phyloP scores from a whole-genome alignment of 2,888 invertebrate species.

The Drosophila borealis region DNA sequence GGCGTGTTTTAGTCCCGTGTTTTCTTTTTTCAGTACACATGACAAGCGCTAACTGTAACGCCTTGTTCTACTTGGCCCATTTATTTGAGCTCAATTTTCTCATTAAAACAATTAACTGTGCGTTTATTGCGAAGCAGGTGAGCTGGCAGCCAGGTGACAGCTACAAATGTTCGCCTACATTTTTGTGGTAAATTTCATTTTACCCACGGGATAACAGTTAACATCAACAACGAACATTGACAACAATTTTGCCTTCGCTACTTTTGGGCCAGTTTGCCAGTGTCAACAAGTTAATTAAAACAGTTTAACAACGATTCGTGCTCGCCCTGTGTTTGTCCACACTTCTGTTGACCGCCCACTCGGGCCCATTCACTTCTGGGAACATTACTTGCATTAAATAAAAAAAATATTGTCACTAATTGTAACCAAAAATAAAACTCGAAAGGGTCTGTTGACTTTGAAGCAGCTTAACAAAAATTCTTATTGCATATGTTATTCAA shows the following conservation, averaged over 20 bases:
- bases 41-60: slow-evolving; percentile 5
- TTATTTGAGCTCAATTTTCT: slow-evolving; percentile 64
- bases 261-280: slow-evolving; percentile 27
- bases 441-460: no score
- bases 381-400: background rate
- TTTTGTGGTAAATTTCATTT: slow-evolving; percentile 63
- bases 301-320: slow-evolving; percentile 69
- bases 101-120: slow-evolving; percentile 67
- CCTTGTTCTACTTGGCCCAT: slow-evolving; percentile 20
- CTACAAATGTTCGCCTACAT: slow-evolving; percentile 21
- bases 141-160: slow-evolving; percentile 46
- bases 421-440: background rate
- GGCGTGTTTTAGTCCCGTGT: no score
- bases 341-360: slow-evolving; percentile 14
- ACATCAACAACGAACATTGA: no score
- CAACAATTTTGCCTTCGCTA: slow-evolving; percentile 19
- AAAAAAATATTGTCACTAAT: background rate
- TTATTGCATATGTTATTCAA: no score
- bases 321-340: slow-evolving; percentile 24
- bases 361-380: background rate
- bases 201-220: slow-evolving; percentile 48
- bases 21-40: slow-evolving; percentile 48
- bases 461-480: no score
- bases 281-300: slow-evolving; percentile 80
- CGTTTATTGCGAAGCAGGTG: slow-evolving; percentile 58